Conservation (phyloP, 2,888 invertebrate genomes). For the Heliconius cydno region DNA sequence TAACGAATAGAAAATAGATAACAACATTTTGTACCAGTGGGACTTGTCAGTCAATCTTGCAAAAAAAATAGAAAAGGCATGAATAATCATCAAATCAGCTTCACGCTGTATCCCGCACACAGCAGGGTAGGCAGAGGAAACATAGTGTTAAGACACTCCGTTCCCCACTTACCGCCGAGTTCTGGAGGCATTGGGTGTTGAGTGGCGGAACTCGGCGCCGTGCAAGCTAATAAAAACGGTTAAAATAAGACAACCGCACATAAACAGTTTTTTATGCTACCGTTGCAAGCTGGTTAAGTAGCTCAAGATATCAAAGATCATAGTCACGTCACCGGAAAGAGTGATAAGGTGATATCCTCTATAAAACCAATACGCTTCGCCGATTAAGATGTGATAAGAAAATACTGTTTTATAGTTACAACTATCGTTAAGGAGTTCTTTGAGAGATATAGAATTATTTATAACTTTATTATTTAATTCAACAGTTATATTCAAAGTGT, state of each 20-base stretch:
- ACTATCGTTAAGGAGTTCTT: background rate
- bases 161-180: too few relatives aligned
- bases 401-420: background rate
- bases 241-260: background rate
- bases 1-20: background rate
- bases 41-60: background rate
- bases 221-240: too few relatives aligned
- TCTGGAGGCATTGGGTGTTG: too few relatives aligned
- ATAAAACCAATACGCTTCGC: conserved; percentile 30
- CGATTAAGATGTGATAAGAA: conserved; percentile 16
- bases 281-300: background rate
- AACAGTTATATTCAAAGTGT: too few relatives aligned
- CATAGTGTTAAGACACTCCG: too few relatives aligned
- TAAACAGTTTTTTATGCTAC: background rate
- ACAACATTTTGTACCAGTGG: background rate
- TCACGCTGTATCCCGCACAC: too few relatives aligned
- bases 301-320: conserved; percentile 1
- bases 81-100: background rate
- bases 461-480: too few relatives aligned
- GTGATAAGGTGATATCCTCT: conserved; percentile 32
- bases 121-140: too few relatives aligned
- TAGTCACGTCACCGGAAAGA: conserved; percentile 26
- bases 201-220: too few relatives aligned
- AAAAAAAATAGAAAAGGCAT: background rate
- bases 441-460: background rate